Base-by-base conservation (phyloP, 2,888 invertebrate species). In the Pristionchus fissidentatus region DNA sequence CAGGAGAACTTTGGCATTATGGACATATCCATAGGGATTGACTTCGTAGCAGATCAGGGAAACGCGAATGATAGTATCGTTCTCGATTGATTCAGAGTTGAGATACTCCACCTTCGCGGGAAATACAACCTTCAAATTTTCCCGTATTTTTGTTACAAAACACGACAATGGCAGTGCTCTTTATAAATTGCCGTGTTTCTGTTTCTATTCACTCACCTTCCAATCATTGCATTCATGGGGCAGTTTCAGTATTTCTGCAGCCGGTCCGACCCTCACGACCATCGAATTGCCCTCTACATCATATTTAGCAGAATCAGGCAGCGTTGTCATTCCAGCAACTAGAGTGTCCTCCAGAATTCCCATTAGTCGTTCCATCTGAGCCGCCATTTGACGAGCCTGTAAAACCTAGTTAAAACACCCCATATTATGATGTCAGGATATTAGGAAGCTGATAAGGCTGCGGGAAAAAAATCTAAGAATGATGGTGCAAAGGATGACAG, bases 21-120 rank as follows among this genome's bases (percentile, higher is more conserved):
- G 85, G n/a, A 86, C 85, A 60, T 86, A 89, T 10, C 84, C 83
- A 82, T 88, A 86, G n/a, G 88, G 88, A 82, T 89, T 89, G 26
- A 60, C 41, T 7, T 77, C 73, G 83, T 85, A 66, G 43, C 82
- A 83, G 79, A 87, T 70, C 83, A 88, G 19, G 3, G 80, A 78
- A 15, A 84, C 82, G 19, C 85, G 84, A 43, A 85, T 84, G 19
- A 75, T 32, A 41, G 81, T 84, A 26, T 46, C 43, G 26, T 82
- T 62, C 13, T 26, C 49, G 5, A 84, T 52, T 0, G 26, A 38
- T 15, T 70, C 41, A 19, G 70, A 49, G 32, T 83, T 83, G 22
- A 83, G 73, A 55, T 83, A 83, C 43, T 83, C 70, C 2, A 83
- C 83, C 35, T 52, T 83, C 52, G 32, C 70, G 15, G 83, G 83